phyloP scores from a whole-genome alignment of 2,113 vertebrate species.

The Apus apus region DNA sequence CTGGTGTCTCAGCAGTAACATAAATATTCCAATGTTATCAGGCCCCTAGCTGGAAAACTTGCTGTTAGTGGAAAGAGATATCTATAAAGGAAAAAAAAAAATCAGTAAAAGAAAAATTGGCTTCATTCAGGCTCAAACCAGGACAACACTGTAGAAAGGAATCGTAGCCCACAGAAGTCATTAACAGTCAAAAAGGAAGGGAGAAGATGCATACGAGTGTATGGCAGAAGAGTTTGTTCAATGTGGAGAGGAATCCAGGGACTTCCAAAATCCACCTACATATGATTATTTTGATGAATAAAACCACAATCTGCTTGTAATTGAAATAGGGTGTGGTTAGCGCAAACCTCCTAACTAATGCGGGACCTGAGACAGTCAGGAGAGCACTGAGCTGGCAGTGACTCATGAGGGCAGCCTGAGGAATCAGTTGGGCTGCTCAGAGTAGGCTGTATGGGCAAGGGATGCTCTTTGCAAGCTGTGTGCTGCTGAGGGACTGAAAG shows the following conservation, averaged over 20 bases:
- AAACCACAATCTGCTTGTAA: neutral
- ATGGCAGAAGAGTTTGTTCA: neutral
- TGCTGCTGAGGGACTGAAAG: neutral
- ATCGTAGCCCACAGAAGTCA: neutral
- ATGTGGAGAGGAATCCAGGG: neutral
- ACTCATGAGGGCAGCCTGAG: neutral
- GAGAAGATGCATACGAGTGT: accelerated
- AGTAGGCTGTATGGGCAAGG: neutral
- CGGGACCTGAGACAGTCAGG: accelerated
- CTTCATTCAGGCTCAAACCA: too few relatives aligned
- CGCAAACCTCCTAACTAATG: accelerated
- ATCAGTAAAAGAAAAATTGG: too few relatives aligned
- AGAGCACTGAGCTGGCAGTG: accelerated
- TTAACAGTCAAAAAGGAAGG: neutral
- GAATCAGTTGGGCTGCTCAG: accelerated
- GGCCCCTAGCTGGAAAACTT: too few relatives aligned
- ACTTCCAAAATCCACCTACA: neutral
- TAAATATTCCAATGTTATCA: too few relatives aligned
- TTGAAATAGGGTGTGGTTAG: neutral
- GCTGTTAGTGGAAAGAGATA: too few relatives aligned
- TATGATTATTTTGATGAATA: neutral
- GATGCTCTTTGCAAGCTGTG: neutral
- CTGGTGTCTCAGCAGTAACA: too few relatives aligned
- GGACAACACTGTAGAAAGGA: neutral
- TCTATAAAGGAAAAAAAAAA: too few relatives aligned